Evolutionary conservation across 2,888 invertebrate genomes (phyloP).

Genomic region (Prosapia bicincta): DNA sequence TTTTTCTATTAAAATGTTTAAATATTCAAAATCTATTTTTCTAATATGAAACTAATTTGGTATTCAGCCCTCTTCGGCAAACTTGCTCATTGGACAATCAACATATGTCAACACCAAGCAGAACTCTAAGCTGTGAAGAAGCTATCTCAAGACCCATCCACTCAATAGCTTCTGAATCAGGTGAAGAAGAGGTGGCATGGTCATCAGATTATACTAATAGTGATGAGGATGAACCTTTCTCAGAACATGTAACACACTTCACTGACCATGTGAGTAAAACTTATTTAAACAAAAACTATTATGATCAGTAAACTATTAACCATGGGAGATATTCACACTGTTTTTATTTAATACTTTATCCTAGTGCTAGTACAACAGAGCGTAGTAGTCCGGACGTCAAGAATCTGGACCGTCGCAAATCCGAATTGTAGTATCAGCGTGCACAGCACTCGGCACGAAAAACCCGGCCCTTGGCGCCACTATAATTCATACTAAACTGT

Average conservation of each 20-base stretch:
- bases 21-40: neutral
- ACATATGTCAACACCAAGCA: conserved; percentile 42
- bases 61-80: conserved; percentile 64
- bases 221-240: conserved; percentile 74
- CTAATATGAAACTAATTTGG: neutral
- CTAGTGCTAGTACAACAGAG: no score
- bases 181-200: conserved; percentile 78
- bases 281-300: no score
- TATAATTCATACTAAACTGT: no score
- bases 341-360: no score
- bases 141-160: conserved; percentile 22
- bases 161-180: conserved; percentile 42
- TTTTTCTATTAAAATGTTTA: neutral
- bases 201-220: conserved; percentile 90
- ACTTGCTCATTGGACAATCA: conserved; percentile 71
- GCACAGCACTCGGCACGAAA: no score
- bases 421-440: no score
- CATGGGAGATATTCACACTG: no score
- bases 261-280: neutral
- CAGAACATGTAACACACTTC: conserved; percentile 50
- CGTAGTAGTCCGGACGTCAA: no score
- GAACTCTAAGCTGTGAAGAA: conserved; percentile 37
- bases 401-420: no score
- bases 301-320: no score
- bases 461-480: no score